Evolutionary conservation across 2,797 vertebrate genomes (phyloP).

Genomic region (Melanotaenia pygmaea): DNA sequence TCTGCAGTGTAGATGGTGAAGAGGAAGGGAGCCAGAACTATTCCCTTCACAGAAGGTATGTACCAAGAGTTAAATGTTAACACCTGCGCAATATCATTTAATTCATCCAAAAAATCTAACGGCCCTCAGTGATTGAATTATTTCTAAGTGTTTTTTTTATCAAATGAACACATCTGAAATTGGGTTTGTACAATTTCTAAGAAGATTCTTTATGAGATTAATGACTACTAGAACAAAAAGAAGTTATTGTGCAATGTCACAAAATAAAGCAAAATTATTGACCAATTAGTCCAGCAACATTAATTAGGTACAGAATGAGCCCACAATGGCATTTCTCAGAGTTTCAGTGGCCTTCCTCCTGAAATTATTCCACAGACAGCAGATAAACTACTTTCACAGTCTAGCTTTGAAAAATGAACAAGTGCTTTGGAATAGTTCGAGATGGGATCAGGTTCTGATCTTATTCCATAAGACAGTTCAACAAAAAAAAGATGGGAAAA

Average conservation of each 20-base stretch:
- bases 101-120: not conserved
- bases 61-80: not conserved
- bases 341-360: not conserved
- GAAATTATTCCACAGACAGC: not conserved
- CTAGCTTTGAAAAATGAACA: not conserved
- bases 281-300: not conserved
- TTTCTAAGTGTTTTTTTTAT: not conserved
- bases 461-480: not conserved
- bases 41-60: not conserved
- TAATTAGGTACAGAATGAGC: not conserved
- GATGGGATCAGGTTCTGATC: not conserved
- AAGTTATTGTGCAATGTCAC: not conserved
- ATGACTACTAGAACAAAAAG: not conserved
- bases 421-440: not conserved
- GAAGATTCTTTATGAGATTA: not conserved
- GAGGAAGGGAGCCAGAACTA: too few species aligned
- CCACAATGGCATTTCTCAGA: not conserved
- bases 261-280: not conserved
- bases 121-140: not conserved
- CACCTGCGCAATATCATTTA: not conserved
- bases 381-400: not conserved
- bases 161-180: not conserved
- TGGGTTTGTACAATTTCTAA: not conserved
- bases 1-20: too few species aligned
- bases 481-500: not conserved